Conservation (phyloP, 2,113 vertebrate genomes). For the Chroicocephalus ridibundus region DNA sequence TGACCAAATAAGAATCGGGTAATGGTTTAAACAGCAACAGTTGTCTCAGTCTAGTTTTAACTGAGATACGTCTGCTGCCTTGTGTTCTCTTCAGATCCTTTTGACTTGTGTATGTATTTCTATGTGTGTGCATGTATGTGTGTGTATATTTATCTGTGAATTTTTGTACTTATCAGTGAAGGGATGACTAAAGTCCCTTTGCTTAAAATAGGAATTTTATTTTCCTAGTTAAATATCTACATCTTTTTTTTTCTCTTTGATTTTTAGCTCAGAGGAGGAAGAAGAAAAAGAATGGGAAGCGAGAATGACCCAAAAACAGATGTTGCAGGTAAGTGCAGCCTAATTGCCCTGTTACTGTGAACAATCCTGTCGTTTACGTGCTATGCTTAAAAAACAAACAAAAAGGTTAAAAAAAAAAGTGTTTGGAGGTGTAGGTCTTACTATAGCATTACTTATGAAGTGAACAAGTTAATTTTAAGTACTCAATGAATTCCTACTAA, state of each 20-base stretch:
- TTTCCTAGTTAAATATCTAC: neutral
- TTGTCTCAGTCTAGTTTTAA: neutral
- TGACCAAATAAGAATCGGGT: neutral
- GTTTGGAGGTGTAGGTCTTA: neutral
- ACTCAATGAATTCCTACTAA: neutral
- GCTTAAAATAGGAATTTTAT: neutral
- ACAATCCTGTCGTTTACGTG: neutral
- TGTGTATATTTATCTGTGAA: accelerated
- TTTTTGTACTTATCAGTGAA: neutral
- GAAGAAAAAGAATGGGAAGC: slow-evolving; percentile 80
- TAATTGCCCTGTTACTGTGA: neutral
- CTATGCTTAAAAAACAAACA: neutral
- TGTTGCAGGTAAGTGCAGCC: slow-evolving; percentile 78
- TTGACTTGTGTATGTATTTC: neutral
- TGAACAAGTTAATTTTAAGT: neutral
- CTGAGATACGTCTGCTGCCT: neutral
- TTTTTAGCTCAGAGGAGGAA: slow-evolving; percentile 86
- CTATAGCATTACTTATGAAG: neutral
- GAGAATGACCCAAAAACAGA: slow-evolving; percentile 69
- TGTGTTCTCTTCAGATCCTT: neutral
- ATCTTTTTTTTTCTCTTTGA: neutral
- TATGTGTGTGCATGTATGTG: neutral
- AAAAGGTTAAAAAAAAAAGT: neutral
- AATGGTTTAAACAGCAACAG: neutral
- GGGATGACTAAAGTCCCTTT: neutral